Conservation (phyloP, 1,140 invertebrate species). For the Pseudomyrmex dendroicus region DNA sequence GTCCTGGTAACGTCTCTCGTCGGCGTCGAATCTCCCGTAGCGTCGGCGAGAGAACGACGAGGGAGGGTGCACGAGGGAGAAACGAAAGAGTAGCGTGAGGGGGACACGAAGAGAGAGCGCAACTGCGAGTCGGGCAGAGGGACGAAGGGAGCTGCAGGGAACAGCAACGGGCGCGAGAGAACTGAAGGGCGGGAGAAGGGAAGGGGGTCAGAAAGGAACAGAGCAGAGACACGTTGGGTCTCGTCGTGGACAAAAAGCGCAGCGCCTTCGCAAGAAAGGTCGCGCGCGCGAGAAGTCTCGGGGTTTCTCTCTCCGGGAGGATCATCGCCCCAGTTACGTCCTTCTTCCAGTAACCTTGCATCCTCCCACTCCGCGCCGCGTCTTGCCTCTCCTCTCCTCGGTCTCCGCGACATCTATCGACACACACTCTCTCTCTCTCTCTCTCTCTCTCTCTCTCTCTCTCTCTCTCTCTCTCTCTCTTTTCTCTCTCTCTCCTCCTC, state of each 20-base stretch:
- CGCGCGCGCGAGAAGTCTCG: constrained; percentile 60
- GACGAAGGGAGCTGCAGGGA: not conserved
- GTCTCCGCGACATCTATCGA: constrained; percentile 34
- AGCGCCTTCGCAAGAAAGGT: constrained; percentile 62
- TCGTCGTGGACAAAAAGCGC: constrained; percentile 65
- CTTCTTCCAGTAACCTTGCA: constrained; percentile 79
- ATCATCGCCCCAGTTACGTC: constrained; percentile 81
- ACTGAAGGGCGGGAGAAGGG: not conserved
- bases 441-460: constrained; percentile 11
- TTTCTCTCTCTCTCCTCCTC: constrained; percentile 24
- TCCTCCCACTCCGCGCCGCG: constrained; percentile 66
- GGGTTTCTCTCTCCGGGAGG: constrained; percentile 61
- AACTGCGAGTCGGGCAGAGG: not conserved
- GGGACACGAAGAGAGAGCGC: not conserved
- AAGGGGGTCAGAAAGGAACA: constrained; percentile 35
- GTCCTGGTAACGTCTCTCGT: constrained; percentile 71
- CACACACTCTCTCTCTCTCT: not conserved
- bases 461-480: constrained; percentile 25
- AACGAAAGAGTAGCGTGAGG: constrained; percentile 51
- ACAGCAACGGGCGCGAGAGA: not conserved
- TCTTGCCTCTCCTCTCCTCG: constrained; percentile 50
- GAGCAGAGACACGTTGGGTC: constrained; percentile 47
- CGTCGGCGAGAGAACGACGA: constrained; percentile 60
- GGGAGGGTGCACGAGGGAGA: constrained; percentile 54
- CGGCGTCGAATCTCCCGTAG: constrained; percentile 64